A percentile compares a stretch with the other conserved stretches of the same genome.
These are phyloP conservation scores for Pteruthius melanotis DNA, from an alignment of 2,113 vertebrate genomes.

Conservation along the genomic window DNA sequence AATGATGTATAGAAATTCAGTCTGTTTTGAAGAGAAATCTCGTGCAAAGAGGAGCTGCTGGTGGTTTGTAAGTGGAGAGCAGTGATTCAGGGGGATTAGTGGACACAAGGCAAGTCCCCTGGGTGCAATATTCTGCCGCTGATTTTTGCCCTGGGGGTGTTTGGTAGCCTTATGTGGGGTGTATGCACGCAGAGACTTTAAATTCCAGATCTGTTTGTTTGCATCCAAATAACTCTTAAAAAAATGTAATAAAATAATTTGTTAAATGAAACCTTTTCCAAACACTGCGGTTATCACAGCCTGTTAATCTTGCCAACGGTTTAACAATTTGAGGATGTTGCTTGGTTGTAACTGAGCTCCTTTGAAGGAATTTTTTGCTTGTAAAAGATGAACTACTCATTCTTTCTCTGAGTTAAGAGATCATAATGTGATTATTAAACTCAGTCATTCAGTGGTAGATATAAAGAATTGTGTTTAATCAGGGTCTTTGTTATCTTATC, in stretches of 20 bases:
- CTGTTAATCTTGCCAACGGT: background rate
- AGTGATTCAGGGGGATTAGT: background rate
- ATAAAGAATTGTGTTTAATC: background rate
- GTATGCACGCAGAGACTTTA: background rate
- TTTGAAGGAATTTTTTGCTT: conserved; percentile 33
- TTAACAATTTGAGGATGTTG: conserved; percentile 63
- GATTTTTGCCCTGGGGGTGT: background rate
- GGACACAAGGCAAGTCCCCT: background rate
- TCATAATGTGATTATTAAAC: conserved; percentile 30
- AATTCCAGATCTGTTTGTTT: background rate
- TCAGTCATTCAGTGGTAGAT: background rate
- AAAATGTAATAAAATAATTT: background rate
- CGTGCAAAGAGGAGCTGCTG: background rate
- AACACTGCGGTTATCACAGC: background rate
- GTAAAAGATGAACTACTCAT: conserved; percentile 22
- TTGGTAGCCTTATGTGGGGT: background rate
- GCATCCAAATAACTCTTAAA: background rate
- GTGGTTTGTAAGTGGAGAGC: background rate
- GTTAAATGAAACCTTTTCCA: background rate
- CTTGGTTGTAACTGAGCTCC: background rate
- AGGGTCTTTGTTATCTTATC: conserved; percentile 52
- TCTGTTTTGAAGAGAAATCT: conserved; percentile 1
- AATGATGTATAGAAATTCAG: background rate
- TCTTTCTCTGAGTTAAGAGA: conserved; percentile 41
- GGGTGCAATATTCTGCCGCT: background rate